Base-by-base conservation (phyloP, 1,140 invertebrate genomes). In the Leptinotarsa undecemlineata region DNA sequence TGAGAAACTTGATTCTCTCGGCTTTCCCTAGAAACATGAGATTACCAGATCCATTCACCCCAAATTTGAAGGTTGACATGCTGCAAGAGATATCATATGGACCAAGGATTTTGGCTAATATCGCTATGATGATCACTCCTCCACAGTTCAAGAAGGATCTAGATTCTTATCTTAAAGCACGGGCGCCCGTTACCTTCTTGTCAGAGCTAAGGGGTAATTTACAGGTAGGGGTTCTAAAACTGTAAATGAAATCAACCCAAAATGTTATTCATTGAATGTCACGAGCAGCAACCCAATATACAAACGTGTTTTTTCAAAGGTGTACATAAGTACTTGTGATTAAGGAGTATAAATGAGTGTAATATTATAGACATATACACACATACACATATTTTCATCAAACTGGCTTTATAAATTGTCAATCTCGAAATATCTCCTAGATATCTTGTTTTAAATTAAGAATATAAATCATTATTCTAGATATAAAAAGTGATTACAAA, bases 21-120 rank as follows among this genome's bases (percentile, higher is more conserved):
- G 98, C 98, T 11, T 99, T 98, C 82, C 98, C 98, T 15, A 89
- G 97, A 51, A 98, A 97, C 80, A 99, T 99, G 97, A 88, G 97
- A 14, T 88, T 99, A 63, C 98, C 98, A 0, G 98, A 99, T 90
- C 98, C 98, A 0, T 99, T 99, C 85, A 99, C 96, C 26, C 96
- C 96, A 0, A 98, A 99, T 84, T 83, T 98, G n/a, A 96, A 98
- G 51, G 96, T 99, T 8, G 98, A 99, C 81, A 92, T 97, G 87
- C 87, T 99, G 11, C 90, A 94, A 26, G 97, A 94, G 79, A 93
- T 98, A 78, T 89, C 91, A 11, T 88, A 90, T 64, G 90, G 96
- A 1, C 98, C 98, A 3, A 90, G 96, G 66, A 95, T 98, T 23
- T 89, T 96, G 4, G 93, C 95, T 19, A 98, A 98, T 84, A 97